A percentile compares a stretch with the other conserved stretches of the same genome.
These are phyloP conservation scores for Hoplostethus mediterraneus DNA, from an alignment of 2,797 vertebrate genomes.

Conservation along the genomic window DNA sequence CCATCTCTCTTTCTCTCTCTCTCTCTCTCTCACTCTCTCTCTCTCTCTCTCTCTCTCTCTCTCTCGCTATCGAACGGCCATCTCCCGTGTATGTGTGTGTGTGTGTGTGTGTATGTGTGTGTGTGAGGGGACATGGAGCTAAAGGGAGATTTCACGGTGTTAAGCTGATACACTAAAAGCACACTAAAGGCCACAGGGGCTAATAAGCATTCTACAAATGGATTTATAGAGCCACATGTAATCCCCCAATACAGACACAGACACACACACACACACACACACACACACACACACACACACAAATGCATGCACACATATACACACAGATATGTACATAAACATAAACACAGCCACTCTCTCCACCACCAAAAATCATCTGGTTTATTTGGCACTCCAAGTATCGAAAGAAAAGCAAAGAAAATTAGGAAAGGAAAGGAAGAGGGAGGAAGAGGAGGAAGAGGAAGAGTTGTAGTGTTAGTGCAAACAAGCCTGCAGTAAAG, in stretches of 20 bases:
- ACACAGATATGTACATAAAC: neutral
- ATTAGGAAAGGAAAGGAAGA: neutral
- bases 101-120: conserved; percentile 24
- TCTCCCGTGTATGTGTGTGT: conserved; percentile 21
- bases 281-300: conserved; percentile 16
- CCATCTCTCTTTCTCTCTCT: neutral
- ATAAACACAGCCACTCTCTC: conserved; percentile 11
- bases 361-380: neutral
- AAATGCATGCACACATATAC: neutral
- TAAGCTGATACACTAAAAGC: conserved; percentile 67
- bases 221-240: conserved; percentile 63
- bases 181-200: conserved; percentile 61
- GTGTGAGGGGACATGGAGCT: conserved; percentile 20
- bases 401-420: neutral
- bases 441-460: neutral
- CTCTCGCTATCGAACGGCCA: conserved; percentile 39
- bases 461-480: conserved; percentile 1
- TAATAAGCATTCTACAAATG: conserved; percentile 76
- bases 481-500: conserved; percentile 24
- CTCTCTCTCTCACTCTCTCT: neutral
- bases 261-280: conserved; percentile 22
- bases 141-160: conserved; percentile 65
- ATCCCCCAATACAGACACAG: conserved; percentile 51
- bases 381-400: conserved; percentile 15
- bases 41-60: conserved; percentile 13